Base-by-base conservation (phyloP, 2,888 invertebrate genomes). In the Ischnura elegans region DNA sequence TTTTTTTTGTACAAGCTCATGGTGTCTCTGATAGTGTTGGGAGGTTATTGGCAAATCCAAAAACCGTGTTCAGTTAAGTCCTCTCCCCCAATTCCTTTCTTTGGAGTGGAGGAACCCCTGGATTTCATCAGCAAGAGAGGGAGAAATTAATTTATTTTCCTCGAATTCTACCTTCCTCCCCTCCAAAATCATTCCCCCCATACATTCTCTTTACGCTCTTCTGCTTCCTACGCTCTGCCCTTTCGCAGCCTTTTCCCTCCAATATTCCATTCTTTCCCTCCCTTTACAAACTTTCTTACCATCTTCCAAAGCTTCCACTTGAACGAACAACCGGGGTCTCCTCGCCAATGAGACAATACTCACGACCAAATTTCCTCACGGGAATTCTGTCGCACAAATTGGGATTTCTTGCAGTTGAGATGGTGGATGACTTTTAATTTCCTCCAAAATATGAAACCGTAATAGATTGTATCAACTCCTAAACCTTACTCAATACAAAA, bases 131-230 rank as follows among this genome's bases (percentile, higher is more conserved):
- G 76, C 76, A 76, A 76, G 76, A 76, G 36, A 76, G 76, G 76
- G 36, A 76, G 76, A 76, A 76, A 76, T 76, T 76, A 76, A 76
- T 76, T 76, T 76, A 76, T 76, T 76, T 76, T 25, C 36, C 36
- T 25, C 16, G 29, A 76, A 76, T 2, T 76, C 76, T 13, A 29
- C 76, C 16, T 36, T 36, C 76, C 36, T 1, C 29, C n/a, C 36
- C 13, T 36, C 61, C 61, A 21, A 19, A 61, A 6, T 25, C 61
- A 16, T 0, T 21, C n/a, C n/a, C 16, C 25, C 61, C 61, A 21
- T 61, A 19, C 25, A 6, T 61, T 25, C 61, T 25, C 76, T n/a
- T 36, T 29, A 29, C 2, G 29, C 10, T 76, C 29, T 21, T 21
- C 36, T 10, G 36, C 76, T 36, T 16, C 76, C 36, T 36, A 6